Evolutionary conservation across 2,888 invertebrate genomes (phyloP).

Genomic region (Noctuana brunneofusca): DNA sequence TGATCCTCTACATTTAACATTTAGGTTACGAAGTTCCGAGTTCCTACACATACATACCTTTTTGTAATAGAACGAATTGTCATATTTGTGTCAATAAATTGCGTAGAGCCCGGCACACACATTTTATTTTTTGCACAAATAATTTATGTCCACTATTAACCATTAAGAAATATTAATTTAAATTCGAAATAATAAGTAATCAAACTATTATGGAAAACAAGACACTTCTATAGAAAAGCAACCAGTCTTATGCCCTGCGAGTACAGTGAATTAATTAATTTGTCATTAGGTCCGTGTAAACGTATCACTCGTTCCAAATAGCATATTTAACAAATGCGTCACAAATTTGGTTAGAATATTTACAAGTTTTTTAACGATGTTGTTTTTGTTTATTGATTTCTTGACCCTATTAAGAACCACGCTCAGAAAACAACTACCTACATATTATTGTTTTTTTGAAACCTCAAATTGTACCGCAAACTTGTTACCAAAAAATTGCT

Average conservation of each 20-base stretch:
- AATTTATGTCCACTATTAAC: not conserved
- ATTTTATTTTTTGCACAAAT: constrained; percentile 48
- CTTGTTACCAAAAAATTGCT: not conserved
- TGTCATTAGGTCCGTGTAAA: constrained; percentile 60
- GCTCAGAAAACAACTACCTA: not conserved
- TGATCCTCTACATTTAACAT: too few species aligned
- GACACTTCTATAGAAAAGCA: constrained; percentile 47
- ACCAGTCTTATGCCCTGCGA: constrained; percentile 50
- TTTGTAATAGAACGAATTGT: constrained; percentile 57
- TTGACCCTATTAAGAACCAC: constrained; percentile 7
- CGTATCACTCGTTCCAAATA: constrained; percentile 66
- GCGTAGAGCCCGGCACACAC: constrained; percentile 58
- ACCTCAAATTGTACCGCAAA: not conserved
- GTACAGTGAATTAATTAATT: constrained; percentile 66
- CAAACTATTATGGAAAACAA: constrained; percentile 41
- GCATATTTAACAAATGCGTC: constrained; percentile 63
- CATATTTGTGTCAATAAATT: constrained; percentile 37
- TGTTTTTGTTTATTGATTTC: constrained; percentile 12
- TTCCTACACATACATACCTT: too few species aligned
- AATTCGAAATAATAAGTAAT: not conserved
- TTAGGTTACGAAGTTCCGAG: too few species aligned
- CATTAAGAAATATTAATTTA: not conserved
- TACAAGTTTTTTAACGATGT: constrained; percentile 10
- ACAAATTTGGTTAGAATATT: constrained; percentile 53
- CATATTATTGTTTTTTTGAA: not conserved